These are phyloP conservation scores for Hydrotaea cyrtoneurina DNA, from an alignment of 2,888 invertebrate species.

Conservation along the genomic window DNA sequence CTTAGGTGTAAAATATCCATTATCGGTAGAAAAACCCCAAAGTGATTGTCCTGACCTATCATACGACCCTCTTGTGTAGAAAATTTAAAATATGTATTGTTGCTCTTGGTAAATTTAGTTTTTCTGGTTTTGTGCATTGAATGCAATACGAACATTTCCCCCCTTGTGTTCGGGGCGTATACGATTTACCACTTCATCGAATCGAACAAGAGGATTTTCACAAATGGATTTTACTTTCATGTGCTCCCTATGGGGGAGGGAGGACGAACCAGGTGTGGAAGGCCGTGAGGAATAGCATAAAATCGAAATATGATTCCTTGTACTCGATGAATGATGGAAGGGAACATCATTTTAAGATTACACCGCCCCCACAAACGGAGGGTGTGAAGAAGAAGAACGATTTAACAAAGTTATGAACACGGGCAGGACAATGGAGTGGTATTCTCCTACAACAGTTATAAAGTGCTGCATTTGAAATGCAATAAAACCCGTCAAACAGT, in stretches of 20 bases:
- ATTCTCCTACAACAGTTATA: not conserved
- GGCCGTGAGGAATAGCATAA: not conserved
- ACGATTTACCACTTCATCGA: slow-evolving; percentile 40
- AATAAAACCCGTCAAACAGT: not conserved
- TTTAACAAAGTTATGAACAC: not conserved
- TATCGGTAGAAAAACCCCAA: too few species aligned
- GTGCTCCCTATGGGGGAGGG: not conserved
- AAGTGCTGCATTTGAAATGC: not conserved
- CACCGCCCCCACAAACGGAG: not conserved
- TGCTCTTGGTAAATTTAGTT: too few species aligned
- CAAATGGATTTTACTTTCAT: slow-evolving; percentile 40
- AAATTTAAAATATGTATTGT: too few species aligned
- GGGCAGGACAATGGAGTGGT: not conserved
- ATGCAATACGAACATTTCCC: not conserved
- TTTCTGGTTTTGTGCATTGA: too few species aligned
- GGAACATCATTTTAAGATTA: not conserved
- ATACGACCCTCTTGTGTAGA: too few species aligned
- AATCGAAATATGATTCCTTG: not conserved
- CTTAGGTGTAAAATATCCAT: too few species aligned
- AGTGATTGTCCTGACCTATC: too few species aligned
- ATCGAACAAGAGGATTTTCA: slow-evolving; percentile 44
- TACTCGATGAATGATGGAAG: not conserved
- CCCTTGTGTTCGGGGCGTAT: slow-evolving; percentile 12
- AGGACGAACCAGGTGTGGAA: not conserved
- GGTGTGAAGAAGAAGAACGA: not conserved